Base-by-base conservation (phyloP, 2,797 vertebrate species). In the Leptodactylus fallax region DNA sequence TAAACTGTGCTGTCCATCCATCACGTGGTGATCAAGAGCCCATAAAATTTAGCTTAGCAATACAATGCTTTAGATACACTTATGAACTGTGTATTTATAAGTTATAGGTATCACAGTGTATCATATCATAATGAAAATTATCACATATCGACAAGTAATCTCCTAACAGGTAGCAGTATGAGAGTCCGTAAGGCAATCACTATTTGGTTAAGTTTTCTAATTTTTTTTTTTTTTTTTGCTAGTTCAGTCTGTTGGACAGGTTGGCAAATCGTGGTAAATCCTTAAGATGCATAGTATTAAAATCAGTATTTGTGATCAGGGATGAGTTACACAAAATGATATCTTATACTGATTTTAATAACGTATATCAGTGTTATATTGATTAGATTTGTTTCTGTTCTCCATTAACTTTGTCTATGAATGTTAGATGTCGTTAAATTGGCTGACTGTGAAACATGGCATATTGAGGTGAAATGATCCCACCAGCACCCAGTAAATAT, bases 1-100 rank as follows among this genome's bases (percentile, higher is more conserved):
- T 99, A 96, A 95, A 81, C 83, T 83, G 77, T 83, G 65, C 87
- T 88, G 77, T 85, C 83, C 78, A 83, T 79, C 36, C 79, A 65
- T 81, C 36, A 74, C 86, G 36, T 82, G 49, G 36, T 69, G 45
- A 45, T 53, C 67, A 58, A 72, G 25, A 47, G 21, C 56, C 78
- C 47, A 80, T 74, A 65, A 61, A 77, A 72, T 53, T n/a, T 77
- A 55, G 17, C 21, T 63, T 61, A 63, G 45, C 51, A 3, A 60
- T 71, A 14, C 80, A 7, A 80, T 76, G 77, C 16, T 55, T 79
- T 49, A 78, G 77, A 74, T 17, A 55, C 63, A 47, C 23, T 47
- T 4, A 60, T 55, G 9, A 45, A 77, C 21, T 23, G 23, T 55
- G 60, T 71, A 13, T 53, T 53, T 79, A 11, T 6, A 25, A 79